Evolutionary conservation across 2,797 vertebrate genomes (phyloP), one percentile per base, ranked within the genome.

Genomic region (Linurgus olivaceus): DNA sequence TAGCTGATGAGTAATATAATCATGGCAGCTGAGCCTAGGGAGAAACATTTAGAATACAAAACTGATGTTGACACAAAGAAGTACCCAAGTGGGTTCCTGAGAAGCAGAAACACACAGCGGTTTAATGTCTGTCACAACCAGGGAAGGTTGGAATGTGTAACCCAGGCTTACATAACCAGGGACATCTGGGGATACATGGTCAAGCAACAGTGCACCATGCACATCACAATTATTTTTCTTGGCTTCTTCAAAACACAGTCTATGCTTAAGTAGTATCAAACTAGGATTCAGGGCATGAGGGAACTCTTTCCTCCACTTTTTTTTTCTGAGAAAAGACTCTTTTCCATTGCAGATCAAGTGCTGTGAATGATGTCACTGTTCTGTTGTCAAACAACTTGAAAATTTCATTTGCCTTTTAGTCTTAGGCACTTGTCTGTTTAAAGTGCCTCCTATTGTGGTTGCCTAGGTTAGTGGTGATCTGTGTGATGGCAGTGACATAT

Each of bases 81-180:
- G 19, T 31, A 77, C 31, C 1, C 0, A 59, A 63, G 31, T 16
- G 33, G 62, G 15, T 68, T 79, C 70, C 40, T 51, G 68, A 15
- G 33, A 67, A 65, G 21, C 52, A 71, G 78, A 74, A 95, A 93
- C 80, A 73, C 71, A 77, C 67, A 24, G 40, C 12, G 26, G 90
- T 92, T 92, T 81, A 82, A 96, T 97, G 96, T 98, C 98, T 98
- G 98, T 98, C 97, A 97, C 97, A 98, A 97, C 96, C 93, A 78
- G 85, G 65, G 90, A 85, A 91, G 44, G 80, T n/a, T 92, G 85
- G 76, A 86, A 21, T 84, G 42, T 93, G 61, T 73, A 86, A 71
- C 52, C 51, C 88, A 74, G 73, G 5, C 75, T 80, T 58, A 26
- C 31, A 3, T 52, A 77, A 68, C 52, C 59, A 82, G 57, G 75